Percentiles rank a stretch among this genome's conserved stretches.
phyloP scores from a whole-genome alignment of 1,140 invertebrate genomes.

The Pogonognathellus flavescens region DNA sequence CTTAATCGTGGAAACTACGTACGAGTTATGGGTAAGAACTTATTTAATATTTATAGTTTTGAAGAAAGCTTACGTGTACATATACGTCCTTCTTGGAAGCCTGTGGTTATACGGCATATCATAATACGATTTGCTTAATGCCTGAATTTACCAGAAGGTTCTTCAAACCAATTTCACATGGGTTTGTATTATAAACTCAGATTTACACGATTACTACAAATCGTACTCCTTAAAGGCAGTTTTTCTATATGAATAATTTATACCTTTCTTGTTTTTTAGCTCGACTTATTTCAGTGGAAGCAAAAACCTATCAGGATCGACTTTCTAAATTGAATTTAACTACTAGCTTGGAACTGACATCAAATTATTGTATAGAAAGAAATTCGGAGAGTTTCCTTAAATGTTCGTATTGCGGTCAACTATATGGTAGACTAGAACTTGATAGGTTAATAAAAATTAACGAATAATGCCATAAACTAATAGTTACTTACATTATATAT shows the following conservation, averaged over 20 bases:
- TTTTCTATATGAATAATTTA: conserved; percentile 10
- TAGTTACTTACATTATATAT: too few relatives aligned
- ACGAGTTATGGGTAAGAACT: conserved; percentile 32
- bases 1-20: conserved; percentile 30
- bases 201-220: too few relatives aligned
- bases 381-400: conserved; percentile 55
- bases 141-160: too few relatives aligned
- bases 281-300: conserved; percentile 48
- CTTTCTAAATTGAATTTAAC: conserved; percentile 78
- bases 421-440: conserved; percentile 54
- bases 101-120: too few relatives aligned
- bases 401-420: conserved; percentile 50
- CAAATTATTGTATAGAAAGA: conserved; percentile 53
- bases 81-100: too few relatives aligned
- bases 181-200: too few relatives aligned
- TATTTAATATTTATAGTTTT: too few relatives aligned
- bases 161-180: too few relatives aligned
- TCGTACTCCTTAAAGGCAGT: neutral
- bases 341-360: conserved; percentile 51
- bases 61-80: too few relatives aligned
- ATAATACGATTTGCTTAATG: too few relatives aligned
- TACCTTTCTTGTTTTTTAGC: conserved; percentile 23
- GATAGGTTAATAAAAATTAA: conserved; percentile 16
- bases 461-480: neutral
- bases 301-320: conserved; percentile 55